phyloP scores from a whole-genome alignment of 2,797 vertebrate genomes.

The Sebastes kiyomatsui region DNA sequence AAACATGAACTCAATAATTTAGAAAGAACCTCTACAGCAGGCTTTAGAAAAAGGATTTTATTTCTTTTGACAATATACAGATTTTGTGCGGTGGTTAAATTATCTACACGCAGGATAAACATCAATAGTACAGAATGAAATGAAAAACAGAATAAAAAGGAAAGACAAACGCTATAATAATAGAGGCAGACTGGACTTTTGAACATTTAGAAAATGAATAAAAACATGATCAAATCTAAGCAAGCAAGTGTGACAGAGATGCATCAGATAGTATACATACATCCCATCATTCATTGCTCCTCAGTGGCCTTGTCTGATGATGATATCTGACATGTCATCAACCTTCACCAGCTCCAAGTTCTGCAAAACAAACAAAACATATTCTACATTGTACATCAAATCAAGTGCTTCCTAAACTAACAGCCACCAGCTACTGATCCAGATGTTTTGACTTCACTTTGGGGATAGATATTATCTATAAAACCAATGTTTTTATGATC shows the following conservation, averaged over 20 bases:
- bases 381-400: too few relatives aligned
- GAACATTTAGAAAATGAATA: background rate
- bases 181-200: background rate
- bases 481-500: too few relatives aligned
- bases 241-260: background rate
- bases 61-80: conserved; percentile 62
- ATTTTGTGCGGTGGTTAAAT: conserved; percentile 12
- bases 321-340: conserved; percentile 91
- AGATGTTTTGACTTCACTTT: too few relatives aligned
- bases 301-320: conserved; percentile 87
- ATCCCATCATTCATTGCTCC: background rate
- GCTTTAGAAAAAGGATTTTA: conserved; percentile 45
- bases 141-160: background rate
- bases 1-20: background rate
- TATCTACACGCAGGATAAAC: conserved; percentile 35
- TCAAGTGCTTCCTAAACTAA: too few relatives aligned
- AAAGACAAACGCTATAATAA: background rate
- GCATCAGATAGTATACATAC: background rate
- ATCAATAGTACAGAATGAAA: conserved; percentile 11
- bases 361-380: conserved; percentile 69
- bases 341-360: conserved; percentile 89
- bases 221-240: background rate
- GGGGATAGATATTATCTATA: too few relatives aligned
- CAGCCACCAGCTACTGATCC: too few relatives aligned
- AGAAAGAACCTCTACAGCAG: background rate